These are phyloP conservation scores for Falco columbarius DNA, from an alignment of 2,797 vertebrate genomes.

Conservation along the genomic window DNA sequence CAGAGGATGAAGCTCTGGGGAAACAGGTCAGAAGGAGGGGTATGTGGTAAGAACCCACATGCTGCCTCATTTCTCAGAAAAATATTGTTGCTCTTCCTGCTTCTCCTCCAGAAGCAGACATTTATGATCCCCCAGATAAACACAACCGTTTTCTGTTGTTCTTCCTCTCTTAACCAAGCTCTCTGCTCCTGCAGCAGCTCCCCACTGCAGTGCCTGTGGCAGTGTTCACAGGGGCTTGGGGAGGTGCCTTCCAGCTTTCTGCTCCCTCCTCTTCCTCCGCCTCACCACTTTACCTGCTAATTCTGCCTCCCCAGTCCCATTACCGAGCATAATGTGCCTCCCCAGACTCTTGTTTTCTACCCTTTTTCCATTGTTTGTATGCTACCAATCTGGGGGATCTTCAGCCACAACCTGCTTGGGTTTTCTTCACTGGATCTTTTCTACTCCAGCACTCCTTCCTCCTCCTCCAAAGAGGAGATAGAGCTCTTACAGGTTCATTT, in stretches of 20 bases:
- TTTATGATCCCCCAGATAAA: not conserved
- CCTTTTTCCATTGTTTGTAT: not conserved
- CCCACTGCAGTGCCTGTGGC: accelerated
- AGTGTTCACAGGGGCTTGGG: accelerated
- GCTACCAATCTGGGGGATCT: not conserved
- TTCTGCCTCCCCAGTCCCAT: not conserved
- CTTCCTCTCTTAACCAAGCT: not conserved
- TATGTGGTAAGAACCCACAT: not conserved
- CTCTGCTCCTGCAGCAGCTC: not conserved
- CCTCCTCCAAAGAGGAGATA: not conserved
- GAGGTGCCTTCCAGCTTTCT: not conserved
- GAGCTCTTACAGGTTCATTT: not conserved
- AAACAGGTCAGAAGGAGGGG: not conserved
- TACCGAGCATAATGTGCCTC: not conserved
- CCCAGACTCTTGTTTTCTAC: not conserved
- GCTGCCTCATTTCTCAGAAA: not conserved
- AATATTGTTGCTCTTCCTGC: not conserved
- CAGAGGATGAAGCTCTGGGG: not conserved
- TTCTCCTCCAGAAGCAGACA: not conserved
- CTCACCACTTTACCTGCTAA: not conserved
- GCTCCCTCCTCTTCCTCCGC: not conserved
- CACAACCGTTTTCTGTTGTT: not conserved
- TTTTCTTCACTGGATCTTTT: not conserved
- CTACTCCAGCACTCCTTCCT: not conserved
- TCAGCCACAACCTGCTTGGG: not conserved